Evolutionary conservation across 2,113 vertebrate genomes (phyloP), one percentile per base, ranked within the genome.

Genomic region (Procapra przewalskii): DNA sequence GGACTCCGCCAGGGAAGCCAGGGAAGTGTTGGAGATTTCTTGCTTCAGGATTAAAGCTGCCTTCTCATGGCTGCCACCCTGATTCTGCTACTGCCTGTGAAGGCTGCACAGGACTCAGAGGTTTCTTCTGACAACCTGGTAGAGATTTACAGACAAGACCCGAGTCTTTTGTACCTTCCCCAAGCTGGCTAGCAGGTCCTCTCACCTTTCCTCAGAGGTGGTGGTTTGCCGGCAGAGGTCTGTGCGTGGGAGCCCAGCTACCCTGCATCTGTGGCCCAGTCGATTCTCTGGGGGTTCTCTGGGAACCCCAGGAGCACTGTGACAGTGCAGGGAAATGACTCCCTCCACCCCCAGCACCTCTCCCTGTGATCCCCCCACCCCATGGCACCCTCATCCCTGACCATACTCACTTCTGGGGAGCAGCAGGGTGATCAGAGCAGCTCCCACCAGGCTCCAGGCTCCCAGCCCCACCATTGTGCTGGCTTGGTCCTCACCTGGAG

Each of bases 351-450:
- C 5, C 3, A 6, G 7, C 21, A 1, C 81, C 79, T 91, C 59
- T 81, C 27, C 11, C 36, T 17, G 9, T 48, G 33, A 54, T 45
- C 48, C 71, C 40, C 25, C 27, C 40, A 52, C n/a, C 48, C 60
- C 52, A 27, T 0, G 0, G 23, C 27, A 13, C 43, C 71, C 45
- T 6, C 19, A 12, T 1, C 23, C 29, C 5, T 1, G 10, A 4
- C 27, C 55, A 14, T 23, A 98, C 98, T 98, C 77, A 98, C 98
- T 96, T 96, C 80, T 12, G 3, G 97, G 94, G 83, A 98, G 94
- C n/a, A 97, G 86, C 3, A 96, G 83, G 97, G 95, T 7, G 79
- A 97, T 89, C 82, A 98, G 83, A n/a, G 87, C 57, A 9, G 62
- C 96, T 80, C 48, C 31, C 3, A 77, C 29, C 79, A 97, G 93